Base-by-base conservation (phyloP, 2,113 vertebrate genomes). In the Channa maculata region DNA sequence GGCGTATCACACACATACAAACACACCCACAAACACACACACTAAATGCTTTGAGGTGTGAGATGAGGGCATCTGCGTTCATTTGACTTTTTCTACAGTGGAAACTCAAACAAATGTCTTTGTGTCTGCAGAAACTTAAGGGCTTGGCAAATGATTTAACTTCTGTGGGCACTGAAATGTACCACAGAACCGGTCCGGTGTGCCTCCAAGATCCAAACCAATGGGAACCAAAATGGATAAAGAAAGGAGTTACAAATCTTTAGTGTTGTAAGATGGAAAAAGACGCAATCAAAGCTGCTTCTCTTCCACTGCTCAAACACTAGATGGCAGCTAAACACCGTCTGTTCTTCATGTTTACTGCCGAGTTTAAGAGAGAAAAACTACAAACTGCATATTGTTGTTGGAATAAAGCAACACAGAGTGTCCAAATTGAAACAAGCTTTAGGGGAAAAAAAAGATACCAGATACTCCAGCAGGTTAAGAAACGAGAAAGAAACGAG, bases 241-340 rank as follows among this genome's bases (percentile, higher is more conserved):
- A 58, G 33, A 8, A 34, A 60, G 38, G 15, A 45, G 43, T 62
- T 11, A 6, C 5, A 67, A 37, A 44, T 6, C 24, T 12, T 45
- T 4, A 13, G 49, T 34, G 39, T 53, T 12, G 33, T 69, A 48
- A 50, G 33, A 49, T 7, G 10, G 10, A 36, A 12, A 36, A 39
- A 57, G 10, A 38, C 39, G 34, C 14, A 74, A 14, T 50, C 15
- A 46, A 4, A 10, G 11, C 65, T 48, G 10, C 52, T 48, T 13
- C 24, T 65, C 10, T 64, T 41, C 49, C 50, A 55, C 36, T 3
- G 2, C 2, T 4, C 36, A 8, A 53, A 52, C 81, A 66, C 67
- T 39, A 79, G 82, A 83, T 53, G 77, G 79, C 79, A 83, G 78
- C 75, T 37, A 50, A 68, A 60, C 77, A 79, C 89, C 73, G 59